phyloP scores from a whole-genome alignment of 2,888 invertebrate genomes.

The Idaea aversata region DNA sequence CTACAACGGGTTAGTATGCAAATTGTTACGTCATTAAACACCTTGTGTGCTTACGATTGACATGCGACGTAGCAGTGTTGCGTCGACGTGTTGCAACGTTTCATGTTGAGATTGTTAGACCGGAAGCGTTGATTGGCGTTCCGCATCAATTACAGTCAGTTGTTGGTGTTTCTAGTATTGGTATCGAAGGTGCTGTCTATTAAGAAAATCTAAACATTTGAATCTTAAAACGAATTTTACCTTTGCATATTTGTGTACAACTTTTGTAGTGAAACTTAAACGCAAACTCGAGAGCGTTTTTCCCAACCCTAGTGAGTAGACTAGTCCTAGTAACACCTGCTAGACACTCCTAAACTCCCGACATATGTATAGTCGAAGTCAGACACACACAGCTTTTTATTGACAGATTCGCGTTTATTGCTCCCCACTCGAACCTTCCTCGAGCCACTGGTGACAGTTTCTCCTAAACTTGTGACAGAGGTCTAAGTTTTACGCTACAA shows the following conservation, averaged over 20 bases:
- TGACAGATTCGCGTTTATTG: conserved; percentile 70
- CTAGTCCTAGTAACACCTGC: conserved; percentile 59
- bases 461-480: conserved; percentile 29
- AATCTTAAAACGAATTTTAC: too few relatives aligned
- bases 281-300: background rate
- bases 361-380: conserved; percentile 66
- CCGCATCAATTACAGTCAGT: conserved; percentile 58
- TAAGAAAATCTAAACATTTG: conserved; percentile 3
- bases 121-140: conserved; percentile 72
- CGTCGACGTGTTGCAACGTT: conserved; percentile 58
- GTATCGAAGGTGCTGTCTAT: too few relatives aligned
- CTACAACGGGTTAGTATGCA: conserved; percentile 68
- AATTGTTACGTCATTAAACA: conserved; percentile 79
- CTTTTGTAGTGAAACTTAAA: too few relatives aligned
- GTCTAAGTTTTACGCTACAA: conserved; percentile 21
- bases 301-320: conserved; percentile 20
- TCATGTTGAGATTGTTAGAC: conserved; percentile 31
- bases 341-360: conserved; percentile 52
- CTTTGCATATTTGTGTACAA: too few relatives aligned
- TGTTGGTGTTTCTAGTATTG: conserved; percentile 30
- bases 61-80: conserved; percentile 38
- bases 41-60: conserved; percentile 55
- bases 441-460: conserved; percentile 43
- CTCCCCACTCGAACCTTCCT: conserved; percentile 51
- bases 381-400: conserved; percentile 57